phyloP scores from a whole-genome alignment of 2,113 vertebrate species.

The Malurus alboscapulatus region DNA sequence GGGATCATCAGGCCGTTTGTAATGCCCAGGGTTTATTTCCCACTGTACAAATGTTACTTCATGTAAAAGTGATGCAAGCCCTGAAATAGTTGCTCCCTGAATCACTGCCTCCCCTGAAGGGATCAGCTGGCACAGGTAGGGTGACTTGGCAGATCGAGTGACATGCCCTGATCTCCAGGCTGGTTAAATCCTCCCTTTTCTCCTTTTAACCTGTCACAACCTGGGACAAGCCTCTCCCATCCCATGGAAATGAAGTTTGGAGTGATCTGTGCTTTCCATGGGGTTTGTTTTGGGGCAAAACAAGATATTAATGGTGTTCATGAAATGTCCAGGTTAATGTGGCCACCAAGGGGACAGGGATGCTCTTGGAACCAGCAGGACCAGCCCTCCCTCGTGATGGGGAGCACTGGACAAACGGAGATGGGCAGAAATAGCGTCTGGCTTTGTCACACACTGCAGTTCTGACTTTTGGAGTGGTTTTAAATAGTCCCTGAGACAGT shows the following conservation, averaged over 20 bases:
- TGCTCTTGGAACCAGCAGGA: neutral
- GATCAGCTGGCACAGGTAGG: neutral
- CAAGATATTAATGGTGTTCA: fast-evolving
- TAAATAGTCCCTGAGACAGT: neutral
- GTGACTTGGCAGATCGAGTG: neutral
- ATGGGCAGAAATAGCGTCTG: neutral
- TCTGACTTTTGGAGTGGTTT: neutral
- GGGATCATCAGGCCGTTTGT: neutral
- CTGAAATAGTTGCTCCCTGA: neutral
- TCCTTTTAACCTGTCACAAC: neutral
- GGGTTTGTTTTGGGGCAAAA: neutral
- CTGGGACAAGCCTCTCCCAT: neutral
- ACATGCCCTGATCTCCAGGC: neutral
- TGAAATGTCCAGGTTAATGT: fast-evolving
- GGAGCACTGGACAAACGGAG: neutral
- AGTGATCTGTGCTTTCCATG: fast-evolving
- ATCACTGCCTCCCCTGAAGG: neutral
- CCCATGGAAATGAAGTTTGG: neutral
- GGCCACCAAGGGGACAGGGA: neutral
- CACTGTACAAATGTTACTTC: fast-evolving
- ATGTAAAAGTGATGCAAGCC: neutral
- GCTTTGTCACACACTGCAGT: neutral
- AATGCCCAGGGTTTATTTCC: neutral
- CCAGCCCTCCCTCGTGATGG: fast-evolving
- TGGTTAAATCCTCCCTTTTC: neutral